phyloP scores from a whole-genome alignment of 2,888 invertebrate genomes.

The Andrena flavipes region DNA sequence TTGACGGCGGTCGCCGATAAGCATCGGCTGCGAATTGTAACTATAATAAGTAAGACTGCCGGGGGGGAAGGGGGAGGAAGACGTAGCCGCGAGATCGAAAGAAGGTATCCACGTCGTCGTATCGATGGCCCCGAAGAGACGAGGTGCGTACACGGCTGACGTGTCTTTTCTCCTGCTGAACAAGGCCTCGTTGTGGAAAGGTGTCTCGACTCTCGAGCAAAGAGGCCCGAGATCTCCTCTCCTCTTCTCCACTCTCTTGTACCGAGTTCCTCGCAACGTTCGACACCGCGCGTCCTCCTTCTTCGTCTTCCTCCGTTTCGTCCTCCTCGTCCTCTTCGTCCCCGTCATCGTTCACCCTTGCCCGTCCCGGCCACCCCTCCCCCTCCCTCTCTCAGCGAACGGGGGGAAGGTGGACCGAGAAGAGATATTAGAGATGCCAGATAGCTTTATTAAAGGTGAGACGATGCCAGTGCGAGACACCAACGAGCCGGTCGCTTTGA shows the following conservation, averaged over 20 bases:
- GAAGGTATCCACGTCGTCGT: conserved; percentile 51
- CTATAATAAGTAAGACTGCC: conserved; percentile 66
- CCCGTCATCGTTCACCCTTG: neutral
- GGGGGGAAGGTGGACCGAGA: conserved; percentile 23
- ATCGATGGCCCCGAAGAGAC: conserved; percentile 74
- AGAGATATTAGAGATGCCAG: conserved; percentile 80
- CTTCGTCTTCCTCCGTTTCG: conserved; percentile 36
- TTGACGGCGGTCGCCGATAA: conserved; percentile 74
- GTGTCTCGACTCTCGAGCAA: conserved; percentile 72
- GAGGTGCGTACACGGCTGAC: conserved; percentile 75
- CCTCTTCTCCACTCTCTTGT: conserved; percentile 38
- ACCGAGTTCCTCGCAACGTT: conserved; percentile 19
- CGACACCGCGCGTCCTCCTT: conserved; percentile 14
- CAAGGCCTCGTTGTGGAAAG: conserved; percentile 78
- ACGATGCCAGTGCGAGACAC: conserved; percentile 75
- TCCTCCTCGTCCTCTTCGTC: conserved; percentile 10
- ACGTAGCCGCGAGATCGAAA: conserved; percentile 42
- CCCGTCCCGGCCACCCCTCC: conserved; percentile 11
- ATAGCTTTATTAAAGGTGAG: conserved; percentile 81
- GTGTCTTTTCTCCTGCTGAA: conserved; percentile 78
- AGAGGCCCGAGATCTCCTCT: conserved; percentile 67
- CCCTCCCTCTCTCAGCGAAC: conserved; percentile 3
- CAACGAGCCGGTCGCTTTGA: conserved; percentile 79
- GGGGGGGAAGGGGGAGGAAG: conserved; percentile 22
- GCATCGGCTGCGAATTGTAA: conserved; percentile 70